Base-by-base conservation (phyloP, 2,113 vertebrate genomes). In the Sterna hirundo region DNA sequence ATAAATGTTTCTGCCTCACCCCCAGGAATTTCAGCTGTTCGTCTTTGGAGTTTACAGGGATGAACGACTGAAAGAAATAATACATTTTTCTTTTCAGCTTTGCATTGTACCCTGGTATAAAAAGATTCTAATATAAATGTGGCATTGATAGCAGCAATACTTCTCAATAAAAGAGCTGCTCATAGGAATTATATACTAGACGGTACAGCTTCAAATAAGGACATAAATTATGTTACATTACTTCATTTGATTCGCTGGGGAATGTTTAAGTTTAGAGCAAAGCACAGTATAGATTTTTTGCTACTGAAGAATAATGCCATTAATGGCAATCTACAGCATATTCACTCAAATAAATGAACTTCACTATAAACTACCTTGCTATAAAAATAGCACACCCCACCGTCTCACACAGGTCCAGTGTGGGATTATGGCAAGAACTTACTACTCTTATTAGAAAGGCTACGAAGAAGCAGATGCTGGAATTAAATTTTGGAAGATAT, bases 121-220 rank as follows among this genome's bases (percentile, higher is more conserved):
- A 72, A 55, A 70, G 40, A 81, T 38, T 42, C 36, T 17, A n/a
- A 42, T 57, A 54, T 30, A 20, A 71, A 94, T 93, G 54, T 79
- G 82, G 54, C 94, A 42, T 44, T 65, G 91, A 87, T 83, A 46
- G 66, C 74, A 61, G 62, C 76, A 86, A 84, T 77, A 18, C 40
- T 88, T 95, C 90, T 93, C 86, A 42, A 60, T 81, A 78, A 88
- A 74, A 76, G 22, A 83, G 80, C 65, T 76, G 76, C 92, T 95
- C 38, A 5, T 4, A 82, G 55, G 72, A 95, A 88, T 90, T 92
- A 55, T 11, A 58, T 13, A 40, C 54, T 29, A 54, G 91, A 77
- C 62, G 62, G 81, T 44, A 51, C 42, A 70, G 85, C 69, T 70
- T 91, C 68, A 81, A 92, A 71, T 30, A 42, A 88, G 44, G 61